Evolutionary conservation across 2,888 invertebrate species (phyloP).

Genomic region (Megaustenia siamemsis): DNA sequence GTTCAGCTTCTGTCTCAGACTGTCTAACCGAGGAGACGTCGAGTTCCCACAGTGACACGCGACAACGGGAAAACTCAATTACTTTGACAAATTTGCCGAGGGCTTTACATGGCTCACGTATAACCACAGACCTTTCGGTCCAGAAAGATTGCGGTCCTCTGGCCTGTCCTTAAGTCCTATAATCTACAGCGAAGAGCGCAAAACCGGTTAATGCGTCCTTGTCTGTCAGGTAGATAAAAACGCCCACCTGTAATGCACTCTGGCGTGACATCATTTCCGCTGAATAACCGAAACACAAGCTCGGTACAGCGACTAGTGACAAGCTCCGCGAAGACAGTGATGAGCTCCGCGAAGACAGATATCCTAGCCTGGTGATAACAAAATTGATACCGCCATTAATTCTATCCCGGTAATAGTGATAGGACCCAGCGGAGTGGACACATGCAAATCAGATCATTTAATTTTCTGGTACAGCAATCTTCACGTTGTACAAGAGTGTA

Average conservation of each 20-base stretch:
- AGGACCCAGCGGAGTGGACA: background rate
- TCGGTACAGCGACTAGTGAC: no score
- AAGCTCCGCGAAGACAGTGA: background rate
- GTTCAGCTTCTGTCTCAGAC: background rate
- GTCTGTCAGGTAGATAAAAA: constrained; percentile 6
- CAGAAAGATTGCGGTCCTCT: constrained; percentile 2
- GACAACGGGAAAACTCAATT: constrained; percentile 29
- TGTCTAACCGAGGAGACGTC: background rate
- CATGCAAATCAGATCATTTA: no score
- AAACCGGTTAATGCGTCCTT: constrained; percentile 8
- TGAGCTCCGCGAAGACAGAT: background rate
- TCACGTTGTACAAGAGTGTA: no score
- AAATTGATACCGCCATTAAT: background rate
- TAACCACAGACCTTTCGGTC: background rate
- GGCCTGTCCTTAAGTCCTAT: background rate
- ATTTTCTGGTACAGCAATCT: no score
- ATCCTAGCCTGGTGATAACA: background rate
- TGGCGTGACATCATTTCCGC: background rate
- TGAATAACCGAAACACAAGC: background rate
- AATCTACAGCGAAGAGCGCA: background rate
- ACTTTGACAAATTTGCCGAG: constrained; percentile 27
- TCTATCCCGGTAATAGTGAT: background rate
- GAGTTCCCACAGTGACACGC: constrained; percentile 11
- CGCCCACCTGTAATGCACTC: background rate
- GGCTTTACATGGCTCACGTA: background rate